A percentile compares a stretch with the other conserved stretches of the same genome.
phyloP scores from a whole-genome alignment of 2,113 vertebrate genomes.

The Phyllostomus discolor region DNA sequence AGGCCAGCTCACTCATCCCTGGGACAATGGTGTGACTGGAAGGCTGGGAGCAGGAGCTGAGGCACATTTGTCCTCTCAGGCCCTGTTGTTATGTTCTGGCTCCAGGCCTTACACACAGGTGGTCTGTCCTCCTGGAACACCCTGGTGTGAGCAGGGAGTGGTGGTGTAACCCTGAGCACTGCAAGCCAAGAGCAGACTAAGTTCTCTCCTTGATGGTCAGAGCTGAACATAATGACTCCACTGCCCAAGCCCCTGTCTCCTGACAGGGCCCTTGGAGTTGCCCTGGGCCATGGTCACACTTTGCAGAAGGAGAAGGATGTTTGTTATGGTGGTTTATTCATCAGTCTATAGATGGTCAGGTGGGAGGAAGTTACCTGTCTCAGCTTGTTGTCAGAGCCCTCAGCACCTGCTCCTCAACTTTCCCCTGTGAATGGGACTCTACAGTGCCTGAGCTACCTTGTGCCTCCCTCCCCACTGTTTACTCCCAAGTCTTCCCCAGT shows the following conservation, averaged over 20 bases:
- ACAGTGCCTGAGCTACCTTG: not conserved
- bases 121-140: not conserved
- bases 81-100: not conserved
- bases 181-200: fast-evolving
- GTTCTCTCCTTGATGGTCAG: not conserved
- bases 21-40: not conserved
- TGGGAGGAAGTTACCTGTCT: not conserved
- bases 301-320: not conserved
- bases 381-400: not conserved
- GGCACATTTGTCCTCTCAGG: not conserved
- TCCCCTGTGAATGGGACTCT: not conserved
- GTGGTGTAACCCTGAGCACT: not conserved
- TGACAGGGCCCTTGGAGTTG: not conserved
- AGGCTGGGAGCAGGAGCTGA: not conserved
- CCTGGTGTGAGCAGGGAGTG: not conserved
- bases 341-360: not conserved
- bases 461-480: not conserved
- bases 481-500: not conserved
- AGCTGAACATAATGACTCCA: not conserved
- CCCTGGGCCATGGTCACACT: not conserved
- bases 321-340: not conserved
- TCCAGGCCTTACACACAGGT: not conserved
- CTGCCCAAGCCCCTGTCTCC: not conserved
- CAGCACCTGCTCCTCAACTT: too few species aligned
- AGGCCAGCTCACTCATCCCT: not conserved